A percentile compares a stretch with the other conserved stretches of the same genome.
Evolutionary conservation across 2,113 vertebrate genomes (phyloP).

Genomic region (Ctenomys sociabilis): DNA sequence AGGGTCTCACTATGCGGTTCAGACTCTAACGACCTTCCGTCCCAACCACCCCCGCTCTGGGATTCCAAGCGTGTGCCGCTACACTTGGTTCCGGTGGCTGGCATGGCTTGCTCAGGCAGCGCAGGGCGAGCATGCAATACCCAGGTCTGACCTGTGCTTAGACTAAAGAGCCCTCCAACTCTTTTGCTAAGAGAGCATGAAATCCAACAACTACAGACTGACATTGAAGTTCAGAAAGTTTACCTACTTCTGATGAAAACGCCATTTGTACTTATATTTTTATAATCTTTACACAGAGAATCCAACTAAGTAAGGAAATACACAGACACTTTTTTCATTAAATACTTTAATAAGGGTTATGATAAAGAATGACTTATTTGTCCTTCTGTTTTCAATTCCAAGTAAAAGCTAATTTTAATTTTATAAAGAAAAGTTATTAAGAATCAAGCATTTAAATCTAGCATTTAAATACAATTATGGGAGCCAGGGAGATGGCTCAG

Average conservation of each 20-base stretch:
- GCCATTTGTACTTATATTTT: background rate
- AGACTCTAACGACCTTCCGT: too few relatives aligned
- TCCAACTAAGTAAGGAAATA: conserved; percentile 21
- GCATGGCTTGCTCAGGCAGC: too few relatives aligned
- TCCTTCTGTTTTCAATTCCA: conserved; percentile 57
- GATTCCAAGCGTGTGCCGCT: too few relatives aligned
- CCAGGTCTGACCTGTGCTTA: too few relatives aligned
- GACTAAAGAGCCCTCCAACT: background rate
- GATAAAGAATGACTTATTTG: background rate
- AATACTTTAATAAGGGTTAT: conserved; percentile 12
- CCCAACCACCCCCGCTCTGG: too few relatives aligned
- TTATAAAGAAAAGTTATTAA: conserved; percentile 24
- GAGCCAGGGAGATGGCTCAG: too few relatives aligned
- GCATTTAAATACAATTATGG: background rate
- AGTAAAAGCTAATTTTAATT: conserved; percentile 43
- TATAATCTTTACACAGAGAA: background rate
- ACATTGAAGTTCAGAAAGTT: background rate
- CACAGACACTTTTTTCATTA: background rate
- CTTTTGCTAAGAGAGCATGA: background rate
- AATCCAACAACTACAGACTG: conserved; percentile 17
- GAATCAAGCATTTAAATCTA: background rate
- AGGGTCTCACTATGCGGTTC: too few relatives aligned
- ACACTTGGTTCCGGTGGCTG: too few relatives aligned
- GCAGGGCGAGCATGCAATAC: too few relatives aligned
- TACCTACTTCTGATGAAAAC: conserved; percentile 29